These are phyloP conservation scores for Chaetodon trifasciatus DNA, from an alignment of 2,797 vertebrate genomes.

Conservation along the genomic window DNA sequence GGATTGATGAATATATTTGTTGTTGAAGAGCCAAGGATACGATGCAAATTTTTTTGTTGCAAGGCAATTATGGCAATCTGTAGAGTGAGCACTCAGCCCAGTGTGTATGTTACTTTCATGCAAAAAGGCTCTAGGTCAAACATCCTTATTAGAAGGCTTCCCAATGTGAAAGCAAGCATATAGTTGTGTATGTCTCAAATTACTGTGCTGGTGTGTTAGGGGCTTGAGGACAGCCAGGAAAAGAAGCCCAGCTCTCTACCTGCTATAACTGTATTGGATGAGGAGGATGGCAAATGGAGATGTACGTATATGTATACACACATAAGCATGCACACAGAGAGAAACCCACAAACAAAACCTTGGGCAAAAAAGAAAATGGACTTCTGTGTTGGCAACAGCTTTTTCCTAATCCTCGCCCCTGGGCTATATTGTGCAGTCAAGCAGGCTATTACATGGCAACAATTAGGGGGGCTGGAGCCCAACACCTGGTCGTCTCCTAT, in stretches of 20 bases:
- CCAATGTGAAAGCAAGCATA: conserved; percentile 28
- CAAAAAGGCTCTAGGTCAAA: conserved; percentile 11
- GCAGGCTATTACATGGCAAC: conserved; percentile 92
- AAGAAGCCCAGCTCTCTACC: conserved; percentile 28
- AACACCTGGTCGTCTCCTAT: conserved; percentile 93
- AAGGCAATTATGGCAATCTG: neutral
- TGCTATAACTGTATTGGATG: conserved; percentile 37
- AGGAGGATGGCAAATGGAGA: conserved; percentile 40
- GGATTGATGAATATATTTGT: neutral
- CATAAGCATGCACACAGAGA: conserved; percentile 47
- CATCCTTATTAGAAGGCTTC: neutral
- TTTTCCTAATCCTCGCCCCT: conserved; percentile 89
- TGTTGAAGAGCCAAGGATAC: conserved; percentile 1
- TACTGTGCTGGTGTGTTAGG: neutral
- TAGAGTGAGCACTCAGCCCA: neutral
- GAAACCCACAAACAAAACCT: conserved; percentile 68
- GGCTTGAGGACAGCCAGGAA: conserved; percentile 5
- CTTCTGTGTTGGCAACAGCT: conserved; percentile 87
- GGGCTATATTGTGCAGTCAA: conserved; percentile 91
- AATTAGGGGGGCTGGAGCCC: conserved; percentile 89
- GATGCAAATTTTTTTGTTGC: conserved; percentile 11
- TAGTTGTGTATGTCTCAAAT: neutral
- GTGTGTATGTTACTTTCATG: conserved; percentile 1
- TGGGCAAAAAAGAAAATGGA: conserved; percentile 79
- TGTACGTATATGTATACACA: conserved; percentile 41